These are phyloP conservation scores for Macroteleia sp. DNA, from an alignment of 2,888 invertebrate genomes.

Conservation along the genomic window DNA sequence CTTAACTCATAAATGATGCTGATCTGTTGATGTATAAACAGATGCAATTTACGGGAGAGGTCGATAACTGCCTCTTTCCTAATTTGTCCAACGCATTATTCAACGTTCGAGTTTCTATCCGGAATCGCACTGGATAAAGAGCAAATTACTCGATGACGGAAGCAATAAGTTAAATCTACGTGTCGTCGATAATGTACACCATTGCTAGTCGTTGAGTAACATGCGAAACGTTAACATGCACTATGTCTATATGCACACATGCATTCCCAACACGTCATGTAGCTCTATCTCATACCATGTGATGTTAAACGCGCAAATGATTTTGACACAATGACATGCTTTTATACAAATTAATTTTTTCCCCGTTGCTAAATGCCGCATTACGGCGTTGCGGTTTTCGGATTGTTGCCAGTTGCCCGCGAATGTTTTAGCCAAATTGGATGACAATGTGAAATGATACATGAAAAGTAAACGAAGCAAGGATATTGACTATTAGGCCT, in stretches of 20 bases:
- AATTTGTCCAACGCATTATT: constrained; percentile 73
- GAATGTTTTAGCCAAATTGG: too few species aligned
- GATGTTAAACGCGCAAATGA: constrained; percentile 36
- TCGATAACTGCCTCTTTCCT: constrained; percentile 73
- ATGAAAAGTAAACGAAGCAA: constrained; percentile 16
- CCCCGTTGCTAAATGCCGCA: too few species aligned
- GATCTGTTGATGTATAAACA: constrained; percentile 20
- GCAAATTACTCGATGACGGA: constrained; percentile 71
- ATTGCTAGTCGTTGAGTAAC: constrained; percentile 52
- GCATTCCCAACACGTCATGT: constrained; percentile 50
- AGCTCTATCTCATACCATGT: constrained; percentile 35
- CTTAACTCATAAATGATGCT: too few species aligned
- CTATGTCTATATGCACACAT: constrained; percentile 40
- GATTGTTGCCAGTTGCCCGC: too few species aligned
- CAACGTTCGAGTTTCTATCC: constrained; percentile 60
- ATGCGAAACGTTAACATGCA: constrained; percentile 60
- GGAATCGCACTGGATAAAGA: constrained; percentile 65
- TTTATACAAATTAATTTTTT: neutral
- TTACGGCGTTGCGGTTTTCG: too few species aligned
- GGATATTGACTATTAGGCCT: constrained; percentile 25
- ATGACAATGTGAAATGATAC: too few species aligned
- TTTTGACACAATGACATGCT: constrained; percentile 19
- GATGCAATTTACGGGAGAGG: constrained; percentile 59
- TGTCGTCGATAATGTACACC: constrained; percentile 67
- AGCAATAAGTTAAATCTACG: constrained; percentile 70